Evolutionary conservation across 2,113 vertebrate species (phyloP).

Genomic region (Stigmatopora argus): DNA sequence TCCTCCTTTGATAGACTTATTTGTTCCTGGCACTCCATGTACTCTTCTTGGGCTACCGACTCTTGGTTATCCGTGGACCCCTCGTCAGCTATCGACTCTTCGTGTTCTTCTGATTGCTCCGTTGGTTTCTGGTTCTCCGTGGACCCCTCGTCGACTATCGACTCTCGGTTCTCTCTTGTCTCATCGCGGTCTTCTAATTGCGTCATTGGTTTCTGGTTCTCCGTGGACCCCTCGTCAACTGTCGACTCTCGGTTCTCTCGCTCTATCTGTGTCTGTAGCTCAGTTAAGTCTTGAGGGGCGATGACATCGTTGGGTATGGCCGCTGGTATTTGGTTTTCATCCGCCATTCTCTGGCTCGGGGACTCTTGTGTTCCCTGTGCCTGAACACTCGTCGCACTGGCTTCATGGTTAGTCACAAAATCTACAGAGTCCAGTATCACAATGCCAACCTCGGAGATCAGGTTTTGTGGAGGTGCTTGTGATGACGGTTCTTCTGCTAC

Average conservation of each 20-base stretch:
- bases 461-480: background rate
- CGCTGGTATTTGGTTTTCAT: constrained; percentile 6
- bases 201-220: background rate
- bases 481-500: background rate
- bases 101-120: background rate
- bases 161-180: background rate
- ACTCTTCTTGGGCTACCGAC: background rate
- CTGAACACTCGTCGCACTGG: constrained; percentile 6
- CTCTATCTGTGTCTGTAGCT: background rate
- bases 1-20: background rate
- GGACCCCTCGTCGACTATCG: background rate
- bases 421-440: background rate
- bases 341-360: background rate
- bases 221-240: background rate
- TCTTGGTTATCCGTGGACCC: too few species aligned
- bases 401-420: background rate
- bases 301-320: background rate
- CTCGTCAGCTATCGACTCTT: too few species aligned
- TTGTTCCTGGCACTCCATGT: background rate
- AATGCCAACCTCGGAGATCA: background rate
- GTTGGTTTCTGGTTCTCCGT: background rate
- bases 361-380: constrained; percentile 11
- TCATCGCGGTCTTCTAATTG: background rate
- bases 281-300: background rate
- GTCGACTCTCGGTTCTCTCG: constrained; percentile 2